These are phyloP conservation scores for Mercenaria mercenaria DNA, from an alignment of 1,140 invertebrate genomes.

Conservation along the genomic window DNA sequence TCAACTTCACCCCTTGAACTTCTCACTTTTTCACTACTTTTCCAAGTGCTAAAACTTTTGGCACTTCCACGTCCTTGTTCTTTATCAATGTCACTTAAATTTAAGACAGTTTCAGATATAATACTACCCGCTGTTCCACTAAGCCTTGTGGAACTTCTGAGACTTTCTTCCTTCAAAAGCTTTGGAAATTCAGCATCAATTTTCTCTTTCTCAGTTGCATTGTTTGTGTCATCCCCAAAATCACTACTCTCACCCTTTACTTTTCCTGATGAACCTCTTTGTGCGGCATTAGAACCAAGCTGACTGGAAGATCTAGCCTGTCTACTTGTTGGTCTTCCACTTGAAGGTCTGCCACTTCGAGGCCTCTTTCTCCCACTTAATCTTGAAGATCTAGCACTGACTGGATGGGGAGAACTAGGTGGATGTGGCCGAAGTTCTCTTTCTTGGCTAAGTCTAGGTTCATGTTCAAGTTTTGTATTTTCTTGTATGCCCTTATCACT, in stretches of 20 bases:
- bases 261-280: neutral
- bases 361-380: neutral
- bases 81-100: constrained; percentile 46
- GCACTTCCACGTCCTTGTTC: constrained; percentile 23
- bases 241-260: neutral
- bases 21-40: constrained; percentile 32
- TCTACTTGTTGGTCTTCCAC: neutral
- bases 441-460: neutral
- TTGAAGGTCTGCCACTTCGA: neutral
- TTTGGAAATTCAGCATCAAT: neutral
- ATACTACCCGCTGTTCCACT: constrained; percentile 46
- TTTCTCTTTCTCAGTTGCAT: neutral
- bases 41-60: constrained; percentile 1
- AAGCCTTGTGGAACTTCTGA: constrained; percentile 44
- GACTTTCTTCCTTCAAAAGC: neutral
- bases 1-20: constrained; percentile 39
- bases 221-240: no score
- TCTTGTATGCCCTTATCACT: neutral
- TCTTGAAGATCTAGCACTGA: neutral
- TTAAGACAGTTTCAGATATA: neutral
- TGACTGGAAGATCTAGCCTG: neutral
- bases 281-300: neutral
- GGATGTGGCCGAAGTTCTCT: neutral
- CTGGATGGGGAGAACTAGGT: neutral
- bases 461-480: neutral